Percentiles rank a stretch among this genome's conserved stretches.
These are phyloP conservation scores for Argyresthia albistria DNA, from an alignment of 2,888 invertebrate genomes.

Conservation along the genomic window DNA sequence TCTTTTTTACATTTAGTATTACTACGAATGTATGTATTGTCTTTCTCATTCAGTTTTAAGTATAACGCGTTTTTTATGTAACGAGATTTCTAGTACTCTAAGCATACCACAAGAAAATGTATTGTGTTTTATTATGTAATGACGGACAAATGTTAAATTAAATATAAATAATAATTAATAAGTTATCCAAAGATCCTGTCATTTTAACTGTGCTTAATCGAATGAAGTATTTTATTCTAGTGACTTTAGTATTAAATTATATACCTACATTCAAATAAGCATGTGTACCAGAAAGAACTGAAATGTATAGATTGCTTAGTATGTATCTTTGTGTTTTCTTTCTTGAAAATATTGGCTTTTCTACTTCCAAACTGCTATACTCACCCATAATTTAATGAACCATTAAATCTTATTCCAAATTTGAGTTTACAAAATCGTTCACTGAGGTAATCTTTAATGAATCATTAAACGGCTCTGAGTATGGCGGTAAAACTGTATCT, in stretches of 20 bases:
- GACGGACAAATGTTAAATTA: neutral
- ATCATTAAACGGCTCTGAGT: too few relatives aligned
- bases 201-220: conserved; percentile 3
- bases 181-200: conserved; percentile 2
- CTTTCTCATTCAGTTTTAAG: conserved; percentile 21
- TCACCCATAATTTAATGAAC: too few relatives aligned
- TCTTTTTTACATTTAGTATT: conserved; percentile 45
- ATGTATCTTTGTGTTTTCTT: neutral
- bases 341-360: neutral
- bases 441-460: too few relatives aligned
- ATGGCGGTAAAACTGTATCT: neutral
- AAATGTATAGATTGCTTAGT: conserved; percentile 23
- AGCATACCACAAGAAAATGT: neutral
- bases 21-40: conserved; percentile 35
- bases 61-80: conserved; percentile 11
- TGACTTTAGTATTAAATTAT: conserved; percentile 6
- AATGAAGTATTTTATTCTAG: conserved; percentile 9
- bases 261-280: conserved; percentile 6
- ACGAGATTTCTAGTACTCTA: conserved; percentile 2
- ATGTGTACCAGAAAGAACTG: conserved; percentile 25
- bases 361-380: neutral
- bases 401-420: too few relatives aligned
- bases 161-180: neutral
- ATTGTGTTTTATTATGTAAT: neutral
- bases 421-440: too few relatives aligned